A percentile compares a stretch with the other conserved stretches of the same genome.
Conservation (phyloP, 2,797 vertebrate species). For the Peromyscus melanophrys region DNA sequence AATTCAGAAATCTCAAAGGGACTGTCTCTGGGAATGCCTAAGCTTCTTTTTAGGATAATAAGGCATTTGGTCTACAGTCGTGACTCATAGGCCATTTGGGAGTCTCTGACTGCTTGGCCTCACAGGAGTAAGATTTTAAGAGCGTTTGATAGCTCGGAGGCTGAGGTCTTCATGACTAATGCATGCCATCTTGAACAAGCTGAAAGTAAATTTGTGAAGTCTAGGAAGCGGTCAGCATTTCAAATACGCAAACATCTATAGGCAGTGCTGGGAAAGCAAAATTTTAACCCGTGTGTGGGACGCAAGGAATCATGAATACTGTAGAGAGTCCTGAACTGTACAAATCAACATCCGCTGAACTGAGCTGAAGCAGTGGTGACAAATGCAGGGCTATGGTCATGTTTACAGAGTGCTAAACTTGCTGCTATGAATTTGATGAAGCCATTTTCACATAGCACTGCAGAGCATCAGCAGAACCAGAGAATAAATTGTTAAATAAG, state of each 20-base stretch:
- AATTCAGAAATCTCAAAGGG: not conserved
- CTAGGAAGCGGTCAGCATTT: conserved; percentile 43
- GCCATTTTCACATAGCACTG: not conserved
- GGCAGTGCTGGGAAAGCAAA: not conserved
- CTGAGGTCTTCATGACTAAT: conserved; percentile 43
- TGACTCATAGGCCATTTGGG: not conserved
- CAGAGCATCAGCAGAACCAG: not conserved
- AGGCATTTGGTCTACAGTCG: not conserved
- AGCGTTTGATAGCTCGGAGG: not conserved
- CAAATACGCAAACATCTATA: not conserved
- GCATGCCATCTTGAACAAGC: not conserved
- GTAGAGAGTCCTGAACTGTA: not conserved
- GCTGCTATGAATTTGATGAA: conserved; percentile 49
- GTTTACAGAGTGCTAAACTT: conserved; percentile 32
- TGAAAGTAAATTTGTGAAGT: conserved; percentile 55
- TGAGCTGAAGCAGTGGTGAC: not conserved
- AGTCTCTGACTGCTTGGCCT: not conserved
- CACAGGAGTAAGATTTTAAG: not conserved
- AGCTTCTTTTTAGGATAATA: not conserved
- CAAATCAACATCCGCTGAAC: not conserved
- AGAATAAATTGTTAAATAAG: not conserved
- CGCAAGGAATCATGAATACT: conserved; percentile 51
- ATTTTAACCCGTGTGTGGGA: not conserved
- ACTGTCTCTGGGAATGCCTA: not conserved
- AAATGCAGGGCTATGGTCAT: conserved; percentile 11